Percentiles rank a stretch among this genome's conserved stretches.
phyloP scores from a whole-genome alignment of 2,797 vertebrate species.

The Anas bernieri region DNA sequence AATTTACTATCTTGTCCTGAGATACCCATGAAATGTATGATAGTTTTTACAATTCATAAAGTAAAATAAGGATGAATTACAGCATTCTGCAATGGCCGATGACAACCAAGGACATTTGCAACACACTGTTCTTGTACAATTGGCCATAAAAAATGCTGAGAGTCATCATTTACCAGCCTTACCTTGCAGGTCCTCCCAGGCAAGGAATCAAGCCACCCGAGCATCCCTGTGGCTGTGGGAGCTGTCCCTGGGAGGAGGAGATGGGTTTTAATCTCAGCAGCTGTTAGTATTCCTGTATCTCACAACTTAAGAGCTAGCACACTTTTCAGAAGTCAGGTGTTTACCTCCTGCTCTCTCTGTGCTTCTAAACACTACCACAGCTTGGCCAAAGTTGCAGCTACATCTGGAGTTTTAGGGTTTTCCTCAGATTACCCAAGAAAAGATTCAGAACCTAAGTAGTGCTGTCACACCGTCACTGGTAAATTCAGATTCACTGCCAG shows the following conservation, averaged over 20 bases:
- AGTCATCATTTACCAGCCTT: neutral
- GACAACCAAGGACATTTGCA: constrained; percentile 24
- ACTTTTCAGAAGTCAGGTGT: neutral
- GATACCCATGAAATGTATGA: constrained; percentile 58
- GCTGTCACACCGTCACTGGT: neutral
- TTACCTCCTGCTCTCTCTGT: neutral
- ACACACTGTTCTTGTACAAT: neutral
- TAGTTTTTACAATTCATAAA: constrained; percentile 68
- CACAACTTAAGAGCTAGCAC: neutral
- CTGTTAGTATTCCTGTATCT: neutral
- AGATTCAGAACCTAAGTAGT: neutral
- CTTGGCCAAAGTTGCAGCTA: neutral
- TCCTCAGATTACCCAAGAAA: neutral
- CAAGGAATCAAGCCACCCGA: neutral
- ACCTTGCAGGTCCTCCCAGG: neutral
- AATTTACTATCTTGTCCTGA: constrained; percentile 64
- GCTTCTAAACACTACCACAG: neutral
- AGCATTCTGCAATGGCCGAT: neutral
- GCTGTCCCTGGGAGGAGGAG: fast-evolving
- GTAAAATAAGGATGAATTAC: constrained; percentile 57
- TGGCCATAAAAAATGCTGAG: constrained; percentile 3
- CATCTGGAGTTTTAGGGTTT: neutral
- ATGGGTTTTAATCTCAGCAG: neutral
- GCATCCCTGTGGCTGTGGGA: neutral
- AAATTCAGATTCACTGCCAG: neutral